phyloP scores from a whole-genome alignment of 2,888 invertebrate genomes.

The Caenorhabditis sinica region DNA sequence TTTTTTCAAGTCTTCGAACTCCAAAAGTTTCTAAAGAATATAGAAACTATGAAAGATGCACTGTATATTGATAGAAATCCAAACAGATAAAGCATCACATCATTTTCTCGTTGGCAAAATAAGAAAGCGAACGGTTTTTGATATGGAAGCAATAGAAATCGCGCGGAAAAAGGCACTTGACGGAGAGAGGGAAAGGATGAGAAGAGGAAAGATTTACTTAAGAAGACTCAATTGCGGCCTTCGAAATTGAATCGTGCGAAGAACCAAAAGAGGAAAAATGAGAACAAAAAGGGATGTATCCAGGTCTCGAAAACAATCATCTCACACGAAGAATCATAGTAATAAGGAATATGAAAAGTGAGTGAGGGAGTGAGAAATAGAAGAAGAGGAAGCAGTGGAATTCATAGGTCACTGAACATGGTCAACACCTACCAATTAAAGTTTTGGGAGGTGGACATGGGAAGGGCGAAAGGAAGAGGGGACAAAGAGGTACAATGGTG shows the following conservation, averaged over 20 bases:
- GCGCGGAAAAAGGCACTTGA: slow-evolving; percentile 47
- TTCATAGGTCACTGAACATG: slow-evolving; percentile 50
- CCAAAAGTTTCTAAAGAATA: too few relatives aligned
- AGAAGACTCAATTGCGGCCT: slow-evolving; percentile 38
- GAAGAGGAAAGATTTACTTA: slow-evolving; percentile 55
- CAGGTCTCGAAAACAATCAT: slow-evolving; percentile 48
- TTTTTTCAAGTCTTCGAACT: too few relatives aligned
- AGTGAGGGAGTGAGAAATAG: slow-evolving; percentile 26
- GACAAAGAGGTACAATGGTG: not conserved
- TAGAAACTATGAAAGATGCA: not conserved
- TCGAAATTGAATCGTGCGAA: slow-evolving; percentile 59
- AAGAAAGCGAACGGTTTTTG: slow-evolving; percentile 46
- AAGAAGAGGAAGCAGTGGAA: slow-evolving; percentile 35
- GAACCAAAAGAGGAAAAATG: slow-evolving; percentile 25
- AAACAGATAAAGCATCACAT: not conserved
- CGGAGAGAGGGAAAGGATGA: slow-evolving; percentile 12
- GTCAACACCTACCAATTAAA: slow-evolving; percentile 56
- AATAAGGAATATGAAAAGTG: slow-evolving; percentile 36
- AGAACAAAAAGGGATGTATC: slow-evolving; percentile 41
- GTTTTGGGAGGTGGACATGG: slow-evolving; percentile 32
- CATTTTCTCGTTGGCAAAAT: slow-evolving; percentile 2
- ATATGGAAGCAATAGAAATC: slow-evolving; percentile 30
- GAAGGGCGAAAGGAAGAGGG: slow-evolving; percentile 15
- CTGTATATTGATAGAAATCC: not conserved
- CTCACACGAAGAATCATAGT: slow-evolving; percentile 8